phyloP scores from a whole-genome alignment of 2,888 invertebrate species.

The Dione juno region DNA sequence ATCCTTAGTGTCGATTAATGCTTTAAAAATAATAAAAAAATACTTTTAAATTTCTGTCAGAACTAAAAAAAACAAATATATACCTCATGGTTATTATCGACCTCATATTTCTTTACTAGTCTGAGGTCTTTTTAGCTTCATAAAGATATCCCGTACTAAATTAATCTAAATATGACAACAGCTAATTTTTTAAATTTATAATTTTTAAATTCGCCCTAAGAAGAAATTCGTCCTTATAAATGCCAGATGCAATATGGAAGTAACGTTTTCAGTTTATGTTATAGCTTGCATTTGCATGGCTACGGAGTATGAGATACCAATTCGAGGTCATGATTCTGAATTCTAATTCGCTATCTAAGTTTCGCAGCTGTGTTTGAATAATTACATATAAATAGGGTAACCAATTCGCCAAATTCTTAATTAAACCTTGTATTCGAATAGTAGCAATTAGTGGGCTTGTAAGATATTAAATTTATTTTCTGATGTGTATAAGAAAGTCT shows the following conservation, averaged over 20 bases:
- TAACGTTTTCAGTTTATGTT: constrained; percentile 8
- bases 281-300: constrained; percentile 17
- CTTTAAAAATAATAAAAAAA: too few species aligned
- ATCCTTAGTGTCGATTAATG: too few species aligned
- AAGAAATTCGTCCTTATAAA: background rate
- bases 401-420: constrained; percentile 5
- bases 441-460: background rate
- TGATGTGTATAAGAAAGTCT: too few species aligned
- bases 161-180: too few species aligned
- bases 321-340: constrained; percentile 29
- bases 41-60: too few species aligned
- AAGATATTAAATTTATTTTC: background rate
- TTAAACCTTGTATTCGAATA: background rate
- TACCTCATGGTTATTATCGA: too few species aligned
- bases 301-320: constrained; percentile 17
- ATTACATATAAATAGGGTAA: constrained; percentile 22
- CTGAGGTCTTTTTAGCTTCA: too few species aligned
- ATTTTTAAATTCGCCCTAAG: too few species aligned
- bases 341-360: constrained; percentile 36
- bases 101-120: too few species aligned
- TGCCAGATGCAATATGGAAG: background rate
- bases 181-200: too few species aligned
- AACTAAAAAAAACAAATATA: too few species aligned
- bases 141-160: too few species aligned
- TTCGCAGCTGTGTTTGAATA: constrained; percentile 35